These are phyloP conservation scores for Rhadina sibilatrix DNA, from an alignment of 2,113 vertebrate species.

Conservation along the genomic window DNA sequence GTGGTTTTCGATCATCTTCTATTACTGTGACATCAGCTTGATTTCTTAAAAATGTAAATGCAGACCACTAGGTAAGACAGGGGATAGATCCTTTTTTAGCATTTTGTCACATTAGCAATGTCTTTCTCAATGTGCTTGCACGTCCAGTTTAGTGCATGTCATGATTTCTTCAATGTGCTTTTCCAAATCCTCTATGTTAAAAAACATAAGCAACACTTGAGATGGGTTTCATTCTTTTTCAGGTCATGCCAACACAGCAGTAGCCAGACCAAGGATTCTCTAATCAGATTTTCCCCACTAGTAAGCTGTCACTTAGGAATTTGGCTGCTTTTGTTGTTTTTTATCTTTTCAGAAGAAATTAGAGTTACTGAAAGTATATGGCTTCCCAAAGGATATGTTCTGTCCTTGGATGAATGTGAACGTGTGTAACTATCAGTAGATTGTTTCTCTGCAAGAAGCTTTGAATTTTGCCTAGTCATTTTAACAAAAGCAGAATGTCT, in stretches of 20 bases:
- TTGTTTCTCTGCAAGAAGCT: background rate
- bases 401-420: background rate
- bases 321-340: background rate
- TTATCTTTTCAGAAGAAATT: background rate
- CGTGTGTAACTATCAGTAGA: background rate
- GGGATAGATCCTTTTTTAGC: background rate
- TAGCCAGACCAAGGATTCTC: background rate
- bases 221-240: background rate
- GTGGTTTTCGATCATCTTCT: background rate
- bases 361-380: background rate
- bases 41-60: background rate
- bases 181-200: background rate
- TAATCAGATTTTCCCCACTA: background rate
- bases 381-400: background rate
- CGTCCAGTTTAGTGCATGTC: background rate
- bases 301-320: background rate
- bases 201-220: background rate
- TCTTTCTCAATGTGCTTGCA: background rate
- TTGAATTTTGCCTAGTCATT: background rate
- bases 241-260: background rate
- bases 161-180: background rate
- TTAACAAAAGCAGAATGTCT: background rate
- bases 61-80: background rate
- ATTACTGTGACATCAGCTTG: background rate
- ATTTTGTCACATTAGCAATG: background rate